Conservation (phyloP, 2,113 vertebrate species). For the Zosterops japonicus region DNA sequence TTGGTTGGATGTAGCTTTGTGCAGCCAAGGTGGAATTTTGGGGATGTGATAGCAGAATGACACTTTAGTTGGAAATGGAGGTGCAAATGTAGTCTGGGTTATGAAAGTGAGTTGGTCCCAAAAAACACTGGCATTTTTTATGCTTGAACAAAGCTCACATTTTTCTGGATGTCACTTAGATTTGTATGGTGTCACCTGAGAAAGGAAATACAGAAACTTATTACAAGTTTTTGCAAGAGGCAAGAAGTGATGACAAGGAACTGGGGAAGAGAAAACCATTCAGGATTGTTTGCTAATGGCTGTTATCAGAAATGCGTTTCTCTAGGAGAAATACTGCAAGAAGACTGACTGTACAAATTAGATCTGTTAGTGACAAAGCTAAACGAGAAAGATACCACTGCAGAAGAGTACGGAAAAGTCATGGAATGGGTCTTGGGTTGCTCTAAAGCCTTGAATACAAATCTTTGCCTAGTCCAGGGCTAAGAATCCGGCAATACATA, state of each 20-base stretch:
- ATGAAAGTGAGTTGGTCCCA: background rate
- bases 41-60: background rate
- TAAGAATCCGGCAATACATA: accelerated
- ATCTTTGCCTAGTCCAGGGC: background rate
- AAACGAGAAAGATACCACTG: background rate
- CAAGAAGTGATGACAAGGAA: background rate
- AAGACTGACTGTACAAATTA: background rate
- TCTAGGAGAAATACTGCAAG: background rate
- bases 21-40: background rate
- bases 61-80: background rate
- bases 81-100: background rate
- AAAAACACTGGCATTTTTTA: background rate
- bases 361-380: background rate
- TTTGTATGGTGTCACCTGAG: background rate
- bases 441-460: background rate
- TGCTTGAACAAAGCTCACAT: background rate
- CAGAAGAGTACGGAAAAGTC: background rate
- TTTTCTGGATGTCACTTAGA: background rate
- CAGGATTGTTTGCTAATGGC: background rate
- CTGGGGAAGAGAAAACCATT: background rate
- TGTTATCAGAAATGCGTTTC: background rate
- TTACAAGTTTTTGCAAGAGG: background rate
- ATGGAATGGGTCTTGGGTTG: background rate
- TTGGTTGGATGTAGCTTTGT: background rate
- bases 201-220: background rate